Conservation (phyloP, 2,113 vertebrate genomes). For the Sander lucioperca region DNA sequence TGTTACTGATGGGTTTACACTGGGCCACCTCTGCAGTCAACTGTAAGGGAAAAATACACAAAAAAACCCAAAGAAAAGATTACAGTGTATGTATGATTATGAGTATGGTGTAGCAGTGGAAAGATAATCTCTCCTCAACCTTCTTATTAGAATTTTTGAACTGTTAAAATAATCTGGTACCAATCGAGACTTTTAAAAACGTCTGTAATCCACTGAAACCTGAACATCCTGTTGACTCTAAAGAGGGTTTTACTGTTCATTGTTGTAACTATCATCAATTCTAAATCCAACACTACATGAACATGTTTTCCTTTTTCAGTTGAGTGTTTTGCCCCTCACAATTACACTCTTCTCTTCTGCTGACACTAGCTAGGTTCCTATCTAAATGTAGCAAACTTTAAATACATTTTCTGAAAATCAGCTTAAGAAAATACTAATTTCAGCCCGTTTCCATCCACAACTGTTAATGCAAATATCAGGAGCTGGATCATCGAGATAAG, state of each 20-base stretch:
- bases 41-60: constrained; percentile 71
- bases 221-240: constrained; percentile 2
- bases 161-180: not conserved
- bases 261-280: too few relatives aligned
- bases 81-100: not conserved
- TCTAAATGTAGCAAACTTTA: not conserved
- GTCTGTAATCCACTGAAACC: constrained; percentile 3
- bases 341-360: not conserved
- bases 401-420: too few relatives aligned
- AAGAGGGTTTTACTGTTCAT: not conserved
- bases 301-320: not conserved
- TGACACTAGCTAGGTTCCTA: not conserved
- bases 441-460: not conserved
- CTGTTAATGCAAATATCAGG: too few relatives aligned
- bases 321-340: not conserved
- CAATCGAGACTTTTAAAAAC: not conserved
- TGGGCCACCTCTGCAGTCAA: constrained; percentile 88
- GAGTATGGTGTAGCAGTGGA: not conserved
- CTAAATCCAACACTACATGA: not conserved
- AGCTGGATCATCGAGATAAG: not conserved
- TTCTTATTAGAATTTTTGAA: constrained; percentile 3
- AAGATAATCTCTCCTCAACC: not conserved
- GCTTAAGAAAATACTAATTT: not conserved
- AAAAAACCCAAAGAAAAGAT: constrained; percentile 2
- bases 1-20: constrained; percentile 94